Conservation (phyloP, 1,140 invertebrate genomes). For the Pseudoatta argentina region DNA sequence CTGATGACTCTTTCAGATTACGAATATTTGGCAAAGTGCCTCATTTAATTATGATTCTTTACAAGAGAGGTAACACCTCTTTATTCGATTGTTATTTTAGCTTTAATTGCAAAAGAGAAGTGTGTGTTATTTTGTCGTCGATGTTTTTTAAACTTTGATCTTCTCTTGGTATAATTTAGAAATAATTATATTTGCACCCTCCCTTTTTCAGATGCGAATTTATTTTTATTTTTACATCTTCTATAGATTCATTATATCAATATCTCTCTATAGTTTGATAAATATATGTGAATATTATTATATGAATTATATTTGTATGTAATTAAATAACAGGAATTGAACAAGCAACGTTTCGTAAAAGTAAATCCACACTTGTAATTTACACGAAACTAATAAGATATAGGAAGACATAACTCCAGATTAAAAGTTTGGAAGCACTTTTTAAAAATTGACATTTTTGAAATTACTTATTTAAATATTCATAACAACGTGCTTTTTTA, state of each 20-base stretch:
- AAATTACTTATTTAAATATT: no score
- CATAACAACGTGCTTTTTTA: no score
- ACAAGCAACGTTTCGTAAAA: not conserved
- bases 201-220: not conserved
- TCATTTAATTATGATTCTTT: conserved; percentile 30
- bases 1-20: conserved; percentile 14
- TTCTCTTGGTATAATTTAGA: not conserved
- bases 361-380: not conserved
- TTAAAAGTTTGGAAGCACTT: no score
- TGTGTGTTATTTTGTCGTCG: not conserved
- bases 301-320: not conserved
- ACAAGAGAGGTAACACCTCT: not conserved
- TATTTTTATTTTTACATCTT: not conserved
- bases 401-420: no score
- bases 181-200: not conserved
- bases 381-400: not conserved
- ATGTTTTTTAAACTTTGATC: not conserved
- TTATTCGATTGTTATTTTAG: not conserved
- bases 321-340: conserved; percentile 13
- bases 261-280: not conserved
- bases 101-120: not conserved
- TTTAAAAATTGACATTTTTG: no score
- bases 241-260: not conserved
- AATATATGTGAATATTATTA: not conserved
- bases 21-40: not conserved